phyloP scores from a whole-genome alignment of 2,113 vertebrate genomes.

The Trochalopteron elliotii region DNA sequence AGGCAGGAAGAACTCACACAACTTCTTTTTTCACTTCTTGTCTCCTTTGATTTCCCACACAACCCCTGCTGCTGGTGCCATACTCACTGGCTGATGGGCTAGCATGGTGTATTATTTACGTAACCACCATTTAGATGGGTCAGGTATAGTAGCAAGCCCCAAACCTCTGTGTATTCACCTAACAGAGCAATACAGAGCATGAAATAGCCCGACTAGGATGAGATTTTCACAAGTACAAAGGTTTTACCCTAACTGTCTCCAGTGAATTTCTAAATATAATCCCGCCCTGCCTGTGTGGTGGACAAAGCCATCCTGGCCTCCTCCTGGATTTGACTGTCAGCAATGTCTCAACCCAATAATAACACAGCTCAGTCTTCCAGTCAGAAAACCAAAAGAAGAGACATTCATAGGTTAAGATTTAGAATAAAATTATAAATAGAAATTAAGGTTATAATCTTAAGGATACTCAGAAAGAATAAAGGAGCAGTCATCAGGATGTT shows the following conservation, averaged over 20 bases:
- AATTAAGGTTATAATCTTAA: not conserved
- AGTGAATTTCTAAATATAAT: not conserved
- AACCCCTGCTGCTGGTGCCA: not conserved
- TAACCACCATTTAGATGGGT: not conserved
- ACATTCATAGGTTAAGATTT: not conserved
- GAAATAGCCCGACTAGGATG: not conserved
- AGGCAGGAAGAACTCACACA: not conserved
- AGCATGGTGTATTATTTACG: accelerated
- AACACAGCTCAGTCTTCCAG: not conserved
- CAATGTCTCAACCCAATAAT: not conserved
- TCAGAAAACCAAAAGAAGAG: not conserved
- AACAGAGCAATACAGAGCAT: not conserved
- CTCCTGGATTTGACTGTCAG: not conserved
- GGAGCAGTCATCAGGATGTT: not conserved
- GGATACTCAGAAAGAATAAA: not conserved
- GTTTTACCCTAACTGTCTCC: not conserved
- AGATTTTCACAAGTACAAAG: not conserved
- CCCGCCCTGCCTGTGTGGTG: not conserved
- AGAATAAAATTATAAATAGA: not conserved
- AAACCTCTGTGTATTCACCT: not conserved
- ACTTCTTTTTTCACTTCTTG: not conserved
- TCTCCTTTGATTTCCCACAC: not conserved
- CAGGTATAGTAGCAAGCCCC: not conserved
- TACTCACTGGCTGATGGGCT: not conserved
- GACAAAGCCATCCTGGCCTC: not conserved